Evolutionary conservation across 2,797 vertebrate species (phyloP).

Genomic region (Rachycentron canadum): DNA sequence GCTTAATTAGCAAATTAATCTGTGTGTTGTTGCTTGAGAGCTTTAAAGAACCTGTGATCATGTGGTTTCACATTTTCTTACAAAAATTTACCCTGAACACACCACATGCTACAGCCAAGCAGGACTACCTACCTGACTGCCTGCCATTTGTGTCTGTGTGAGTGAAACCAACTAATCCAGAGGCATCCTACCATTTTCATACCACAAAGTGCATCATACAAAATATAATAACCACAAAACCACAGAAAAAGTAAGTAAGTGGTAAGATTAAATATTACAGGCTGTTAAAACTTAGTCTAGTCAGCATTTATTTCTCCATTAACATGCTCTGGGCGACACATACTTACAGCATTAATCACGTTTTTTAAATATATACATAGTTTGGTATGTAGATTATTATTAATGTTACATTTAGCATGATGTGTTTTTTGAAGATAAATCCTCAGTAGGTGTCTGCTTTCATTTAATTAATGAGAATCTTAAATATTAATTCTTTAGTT

Average conservation of each 20-base stretch:
- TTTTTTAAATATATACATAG: neutral
- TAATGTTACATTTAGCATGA: neutral
- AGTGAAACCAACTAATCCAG: neutral
- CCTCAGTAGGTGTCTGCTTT: neutral
- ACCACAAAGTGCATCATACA: neutral
- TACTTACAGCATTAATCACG: too few species aligned
- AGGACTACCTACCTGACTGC: neutral
- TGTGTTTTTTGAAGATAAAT: neutral
- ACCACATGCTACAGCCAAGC: neutral
- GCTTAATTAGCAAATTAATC: neutral
- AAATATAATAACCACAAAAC: too few species aligned
- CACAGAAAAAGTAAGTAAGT: too few species aligned
- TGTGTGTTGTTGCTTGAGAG: neutral
- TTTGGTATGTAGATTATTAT: neutral
- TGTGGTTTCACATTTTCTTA: neutral
- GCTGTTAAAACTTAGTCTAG: neutral
- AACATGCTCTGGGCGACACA: neutral
- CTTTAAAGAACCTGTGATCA: neutral
- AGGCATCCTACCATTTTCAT: neutral
- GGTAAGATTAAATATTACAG: neutral
- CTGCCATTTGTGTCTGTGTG: neutral
- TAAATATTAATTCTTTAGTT: neutral
- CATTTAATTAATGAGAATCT: neutral
- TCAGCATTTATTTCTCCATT: too few species aligned
- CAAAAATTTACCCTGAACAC: neutral